Evolutionary conservation across 2,797 vertebrate genomes (phyloP).

Genomic region (Cryptoblepharus egeriae): DNA sequence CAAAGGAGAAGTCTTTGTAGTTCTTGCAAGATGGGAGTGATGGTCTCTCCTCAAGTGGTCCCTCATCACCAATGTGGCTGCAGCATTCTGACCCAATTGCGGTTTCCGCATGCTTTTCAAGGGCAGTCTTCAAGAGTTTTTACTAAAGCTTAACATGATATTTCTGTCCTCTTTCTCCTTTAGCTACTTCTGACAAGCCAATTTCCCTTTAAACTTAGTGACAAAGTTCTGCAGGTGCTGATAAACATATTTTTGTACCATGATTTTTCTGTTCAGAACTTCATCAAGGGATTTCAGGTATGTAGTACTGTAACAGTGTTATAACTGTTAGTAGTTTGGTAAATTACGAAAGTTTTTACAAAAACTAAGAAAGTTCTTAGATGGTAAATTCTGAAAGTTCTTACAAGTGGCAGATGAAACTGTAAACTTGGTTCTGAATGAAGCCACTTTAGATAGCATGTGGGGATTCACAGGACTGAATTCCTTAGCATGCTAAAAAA

Average conservation of each 20-base stretch:
- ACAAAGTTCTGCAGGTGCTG: conserved; percentile 91
- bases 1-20: no score
- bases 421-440: background rate
- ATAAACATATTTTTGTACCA: conserved; percentile 95
- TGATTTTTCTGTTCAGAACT: conserved; percentile 96
- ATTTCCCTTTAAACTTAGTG: conserved; percentile 91
- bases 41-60: no score
- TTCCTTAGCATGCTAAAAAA: background rate
- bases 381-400: no score
- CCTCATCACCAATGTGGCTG: no score
- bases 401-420: background rate
- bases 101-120: no score
- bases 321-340: background rate
- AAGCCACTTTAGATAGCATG: background rate
- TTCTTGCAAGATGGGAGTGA: no score
- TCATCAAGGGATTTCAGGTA: conserved; percentile 97
- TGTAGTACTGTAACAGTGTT: conserved; percentile 36
- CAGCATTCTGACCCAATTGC: no score
- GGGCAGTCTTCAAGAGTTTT: background rate
- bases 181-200: conserved; percentile 87
- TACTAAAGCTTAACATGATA: conserved; percentile 30
- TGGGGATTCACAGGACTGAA: background rate
- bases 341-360: no score
- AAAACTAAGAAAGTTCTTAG: no score
- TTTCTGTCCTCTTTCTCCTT: conserved; percentile 50